Conservation (phyloP, 1,140 invertebrate genomes). For the Mylabris phalerata region DNA sequence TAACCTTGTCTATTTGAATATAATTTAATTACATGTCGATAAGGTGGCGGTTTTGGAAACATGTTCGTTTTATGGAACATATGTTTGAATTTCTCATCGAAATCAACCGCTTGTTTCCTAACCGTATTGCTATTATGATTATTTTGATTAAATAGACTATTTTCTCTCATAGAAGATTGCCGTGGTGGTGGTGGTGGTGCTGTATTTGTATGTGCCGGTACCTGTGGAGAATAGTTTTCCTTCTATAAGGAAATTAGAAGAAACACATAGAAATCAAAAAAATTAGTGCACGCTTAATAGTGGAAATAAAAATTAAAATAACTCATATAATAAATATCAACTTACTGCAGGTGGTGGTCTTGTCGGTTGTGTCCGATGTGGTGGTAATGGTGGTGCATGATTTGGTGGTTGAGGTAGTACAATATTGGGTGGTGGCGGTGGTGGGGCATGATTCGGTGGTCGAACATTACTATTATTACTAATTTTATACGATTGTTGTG, state of each 20-base stretch:
- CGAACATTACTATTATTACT: slow-evolving; percentile 18
- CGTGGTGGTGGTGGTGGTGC: slow-evolving; percentile 37
- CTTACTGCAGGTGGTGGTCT: slow-evolving; percentile 28
- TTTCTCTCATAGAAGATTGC: slow-evolving; percentile 35
- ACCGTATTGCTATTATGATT: too few relatives aligned
- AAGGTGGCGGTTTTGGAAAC: slow-evolving; percentile 35
- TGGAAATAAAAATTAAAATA: background rate
- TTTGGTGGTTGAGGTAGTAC: slow-evolving; percentile 25
- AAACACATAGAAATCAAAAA: too few relatives aligned
- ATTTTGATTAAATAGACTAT: background rate
- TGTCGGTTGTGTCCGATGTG: slow-evolving; percentile 21
- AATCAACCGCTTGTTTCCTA: slow-evolving; percentile 16
- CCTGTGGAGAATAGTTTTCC: background rate
- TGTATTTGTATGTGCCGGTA: slow-evolving; percentile 4
- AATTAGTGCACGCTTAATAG: too few relatives aligned
- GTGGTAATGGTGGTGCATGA: slow-evolving; percentile 26
- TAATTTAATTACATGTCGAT: slow-evolving; percentile 33
- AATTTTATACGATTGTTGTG: slow-evolving; percentile 21
- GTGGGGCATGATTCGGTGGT: slow-evolving; percentile 36
- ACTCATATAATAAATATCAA: background rate
- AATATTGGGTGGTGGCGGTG: slow-evolving; percentile 23
- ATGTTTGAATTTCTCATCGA: slow-evolving; percentile 32
- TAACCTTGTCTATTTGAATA: slow-evolving; percentile 37
- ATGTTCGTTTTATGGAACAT: slow-evolving; percentile 27
- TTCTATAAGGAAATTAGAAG: too few relatives aligned